Base-by-base conservation (phyloP, 2,888 invertebrate genomes). In the Hydrotaea diabolus region DNA sequence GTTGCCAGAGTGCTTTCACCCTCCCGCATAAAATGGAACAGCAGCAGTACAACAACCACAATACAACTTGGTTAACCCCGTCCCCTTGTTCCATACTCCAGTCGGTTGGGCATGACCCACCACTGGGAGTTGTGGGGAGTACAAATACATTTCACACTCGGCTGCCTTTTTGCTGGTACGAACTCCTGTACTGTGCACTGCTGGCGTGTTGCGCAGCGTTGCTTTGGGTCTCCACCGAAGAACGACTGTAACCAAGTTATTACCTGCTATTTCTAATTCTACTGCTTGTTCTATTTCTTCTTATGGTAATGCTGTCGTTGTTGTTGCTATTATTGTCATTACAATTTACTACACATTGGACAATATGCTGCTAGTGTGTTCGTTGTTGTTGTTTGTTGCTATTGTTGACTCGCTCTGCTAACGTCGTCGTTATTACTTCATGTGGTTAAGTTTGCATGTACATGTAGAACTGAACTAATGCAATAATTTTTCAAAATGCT, bases 401-500 rank as follows among this genome's bases (percentile, higher is more conserved):
- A 39, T 74, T 43, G 72, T 62, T 77, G 69, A 78, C 55, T 73
- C 73, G 46, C 74, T 73, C 26, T 75, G 57, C 71, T 57, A 77
- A 78, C 57, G 64, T 80, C 71, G 64, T 31, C 62, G 31, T 23
- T n/a, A 59, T 78, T 73, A 66, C 73, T 80, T 74, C 46, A 43
- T 81, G 64, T 75, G 71, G 64, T 83, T 74, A 55, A 26, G 43
- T 80, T 71, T 75, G 57, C 62, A 72, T 75, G 77, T 55, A 66
- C n/a, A n/a, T n/a, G n/a, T n/a, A n/a, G n/a, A n/a, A n/a, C n/a
- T n/a, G 53, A 77, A 72, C 64, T 76, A 75, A 76, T 84, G 80
- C 78, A 81, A 78, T 72, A 76, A 78, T 84, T 80, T 80, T 75
- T 77, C 46, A 80, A 71, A 75, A 59, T 39, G 49, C 74, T 75